Evolutionary conservation across 1,140 invertebrate species (phyloP).

Genomic region (Lepidurus apus): DNA sequence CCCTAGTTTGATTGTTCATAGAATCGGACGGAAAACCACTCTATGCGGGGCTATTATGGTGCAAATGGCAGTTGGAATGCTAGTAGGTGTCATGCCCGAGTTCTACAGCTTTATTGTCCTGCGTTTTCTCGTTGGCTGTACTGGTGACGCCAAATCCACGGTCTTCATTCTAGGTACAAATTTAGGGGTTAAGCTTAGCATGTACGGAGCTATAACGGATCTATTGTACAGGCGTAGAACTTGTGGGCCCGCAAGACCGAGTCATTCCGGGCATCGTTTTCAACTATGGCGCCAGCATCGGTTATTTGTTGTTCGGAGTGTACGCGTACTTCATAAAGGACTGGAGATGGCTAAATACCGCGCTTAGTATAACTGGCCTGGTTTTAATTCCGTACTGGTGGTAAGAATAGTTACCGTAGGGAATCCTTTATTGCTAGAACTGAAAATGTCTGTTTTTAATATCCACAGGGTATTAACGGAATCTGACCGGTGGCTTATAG

Average conservation of each 20-base stretch:
- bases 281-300: constrained; percentile 44
- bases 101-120: constrained; percentile 37
- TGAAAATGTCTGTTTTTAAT: neutral
- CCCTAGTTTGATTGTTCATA: neutral
- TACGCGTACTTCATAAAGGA: constrained; percentile 43
- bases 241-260: constrained; percentile 41
- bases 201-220: neutral
- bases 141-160: constrained; percentile 39
- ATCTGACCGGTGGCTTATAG: constrained; percentile 47
- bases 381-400: constrained; percentile 41
- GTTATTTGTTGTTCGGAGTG: constrained; percentile 41
- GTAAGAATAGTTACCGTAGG: constrained; percentile 34
- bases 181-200: neutral
- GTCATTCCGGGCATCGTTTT: constrained; percentile 42
- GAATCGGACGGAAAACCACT: constrained; percentile 37
- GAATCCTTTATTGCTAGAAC: neutral
- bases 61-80: constrained; percentile 36
- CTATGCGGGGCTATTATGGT: constrained; percentile 25
- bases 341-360: constrained; percentile 39
- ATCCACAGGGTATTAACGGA: constrained; percentile 41
- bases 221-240: constrained; percentile 41
- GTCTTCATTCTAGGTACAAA: constrained; percentile 40
- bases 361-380: constrained; percentile 36
- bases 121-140: constrained; percentile 39
- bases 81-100: constrained; percentile 38